Base-by-base conservation (phyloP, 2,113 vertebrate genomes). In the Hydrochoerus hydrochaeris region DNA sequence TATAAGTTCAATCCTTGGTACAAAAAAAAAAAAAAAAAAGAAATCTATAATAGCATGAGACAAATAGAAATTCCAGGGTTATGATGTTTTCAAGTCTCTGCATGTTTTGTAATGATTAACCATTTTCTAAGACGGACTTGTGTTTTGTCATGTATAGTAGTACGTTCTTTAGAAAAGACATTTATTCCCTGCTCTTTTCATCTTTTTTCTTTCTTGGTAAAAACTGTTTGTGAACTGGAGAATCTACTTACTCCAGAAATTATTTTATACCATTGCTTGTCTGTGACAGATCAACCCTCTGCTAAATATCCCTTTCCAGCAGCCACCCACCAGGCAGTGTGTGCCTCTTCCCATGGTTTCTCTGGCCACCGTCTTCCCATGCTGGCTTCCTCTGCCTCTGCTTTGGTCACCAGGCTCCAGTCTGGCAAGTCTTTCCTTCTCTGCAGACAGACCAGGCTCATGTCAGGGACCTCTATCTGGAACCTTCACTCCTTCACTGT, bases 171-270 rank as follows among this genome's bases (percentile, higher is more conserved):
- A 13, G 0, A 26, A 24, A 30, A 87, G n/a, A 9, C 58, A n/a
- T 94, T 63, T 41, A 78, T 58, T 91, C 67, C 2, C 2, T 78
- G 4, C 4, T 69, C 0, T 89, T 89, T 78, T 73, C 17, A n/a
- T 92, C 35, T 71, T 83, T 69, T 71, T 30, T 89, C 78, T 89
- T 26, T 30, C 58, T 54, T 94, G 22, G 69, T 94, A 78, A 57
- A 82, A 67, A 67, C 67, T 63, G 24, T 58, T 26, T 65, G 1
- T 78, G 83, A 91, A 62, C 17, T 75, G 22, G n/a, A 81, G 12
- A 88, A 85, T 9, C 3, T 69, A 24, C 7, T 20, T 87, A 32
- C 73, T 97, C 86, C 62, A 78, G 69, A 95, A 90, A 82, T 54
- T 86, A 63, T 49, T 49, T 96, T 71, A 28, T 54, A 41, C 22